phyloP scores from a whole-genome alignment of 2,797 vertebrate genomes.

The Cetoscarus ocellatus region DNA sequence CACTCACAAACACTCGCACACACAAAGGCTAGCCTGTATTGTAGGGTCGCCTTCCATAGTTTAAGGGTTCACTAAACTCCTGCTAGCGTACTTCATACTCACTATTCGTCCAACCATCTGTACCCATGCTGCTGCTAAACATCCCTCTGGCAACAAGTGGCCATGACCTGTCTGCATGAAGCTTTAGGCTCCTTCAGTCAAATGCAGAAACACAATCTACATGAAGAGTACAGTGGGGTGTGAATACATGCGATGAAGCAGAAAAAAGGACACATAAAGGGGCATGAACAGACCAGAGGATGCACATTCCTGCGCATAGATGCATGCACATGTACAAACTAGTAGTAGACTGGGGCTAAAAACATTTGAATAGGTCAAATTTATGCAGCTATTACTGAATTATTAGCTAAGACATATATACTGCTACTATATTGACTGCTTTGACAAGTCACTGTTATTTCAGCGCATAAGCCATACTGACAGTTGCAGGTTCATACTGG shows the following conservation, averaged over 20 bases:
- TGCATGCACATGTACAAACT: neutral
- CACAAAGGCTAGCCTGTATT: slow-evolving; percentile 35
- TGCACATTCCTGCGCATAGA: neutral
- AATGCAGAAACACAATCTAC: slow-evolving; percentile 11
- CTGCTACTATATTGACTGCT: no score
- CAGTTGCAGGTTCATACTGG: no score
- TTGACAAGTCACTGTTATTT: no score
- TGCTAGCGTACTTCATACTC: slow-evolving; percentile 47
- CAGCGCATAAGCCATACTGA: no score
- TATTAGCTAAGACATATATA: no score
- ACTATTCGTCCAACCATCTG: slow-evolving; percentile 32
- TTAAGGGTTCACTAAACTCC: slow-evolving; percentile 60
- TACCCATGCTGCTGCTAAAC: slow-evolving; percentile 40
- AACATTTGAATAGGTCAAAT: neutral
- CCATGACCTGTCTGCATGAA: slow-evolving; percentile 38
- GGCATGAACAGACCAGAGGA: neutral
- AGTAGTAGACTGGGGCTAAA: neutral
- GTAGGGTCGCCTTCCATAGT: slow-evolving; percentile 39
- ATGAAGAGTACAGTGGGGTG: slow-evolving; percentile 3
- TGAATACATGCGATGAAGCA: slow-evolving; percentile 6
- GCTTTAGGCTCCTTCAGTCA: slow-evolving; percentile 17
- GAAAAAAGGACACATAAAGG: neutral
- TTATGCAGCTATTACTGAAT: no score
- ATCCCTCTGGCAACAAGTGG: slow-evolving; percentile 57
- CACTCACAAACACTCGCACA: slow-evolving; percentile 27